These are phyloP conservation scores for Anthoscopus minutus DNA, from an alignment of 2,113 vertebrate genomes.

Conservation along the genomic window DNA sequence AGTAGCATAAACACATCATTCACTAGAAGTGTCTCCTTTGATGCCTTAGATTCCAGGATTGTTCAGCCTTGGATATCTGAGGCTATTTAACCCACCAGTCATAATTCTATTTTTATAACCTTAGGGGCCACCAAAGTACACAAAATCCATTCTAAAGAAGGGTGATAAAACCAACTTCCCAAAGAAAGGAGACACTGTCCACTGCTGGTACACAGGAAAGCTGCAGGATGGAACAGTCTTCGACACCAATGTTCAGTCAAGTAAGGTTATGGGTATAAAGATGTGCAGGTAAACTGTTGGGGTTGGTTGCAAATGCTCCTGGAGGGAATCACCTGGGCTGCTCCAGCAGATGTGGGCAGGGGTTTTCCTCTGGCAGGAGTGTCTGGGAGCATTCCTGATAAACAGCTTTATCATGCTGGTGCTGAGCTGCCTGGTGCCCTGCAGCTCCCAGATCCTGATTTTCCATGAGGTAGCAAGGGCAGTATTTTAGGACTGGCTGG, in stretches of 20 bases:
- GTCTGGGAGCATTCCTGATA: rapidly evolving
- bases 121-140: conserved; percentile 90
- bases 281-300: background rate
- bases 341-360: background rate
- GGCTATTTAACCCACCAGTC: background rate
- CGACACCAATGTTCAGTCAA: conserved; percentile 87
- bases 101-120: background rate
- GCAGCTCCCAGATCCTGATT: background rate
- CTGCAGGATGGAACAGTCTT: conserved; percentile 94
- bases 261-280: conserved; percentile 32
- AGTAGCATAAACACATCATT: rapidly evolving
- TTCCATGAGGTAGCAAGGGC: background rate
- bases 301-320: background rate
- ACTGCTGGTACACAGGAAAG: conserved; percentile 94
- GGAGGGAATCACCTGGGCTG: background rate
- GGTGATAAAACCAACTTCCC: conserved; percentile 95
- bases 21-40: rapidly evolving
- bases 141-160: conserved; percentile 87
- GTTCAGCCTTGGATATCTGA: rapidly evolving
- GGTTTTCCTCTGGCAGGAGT: background rate
- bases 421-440: background rate
- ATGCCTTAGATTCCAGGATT: background rate
- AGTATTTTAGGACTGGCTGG: background rate
- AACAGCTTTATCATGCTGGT: background rate
- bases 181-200: conserved; percentile 90